Base-by-base conservation (phyloP, 1,140 invertebrate genomes). In the Diachasmimorpha longicaudata region DNA sequence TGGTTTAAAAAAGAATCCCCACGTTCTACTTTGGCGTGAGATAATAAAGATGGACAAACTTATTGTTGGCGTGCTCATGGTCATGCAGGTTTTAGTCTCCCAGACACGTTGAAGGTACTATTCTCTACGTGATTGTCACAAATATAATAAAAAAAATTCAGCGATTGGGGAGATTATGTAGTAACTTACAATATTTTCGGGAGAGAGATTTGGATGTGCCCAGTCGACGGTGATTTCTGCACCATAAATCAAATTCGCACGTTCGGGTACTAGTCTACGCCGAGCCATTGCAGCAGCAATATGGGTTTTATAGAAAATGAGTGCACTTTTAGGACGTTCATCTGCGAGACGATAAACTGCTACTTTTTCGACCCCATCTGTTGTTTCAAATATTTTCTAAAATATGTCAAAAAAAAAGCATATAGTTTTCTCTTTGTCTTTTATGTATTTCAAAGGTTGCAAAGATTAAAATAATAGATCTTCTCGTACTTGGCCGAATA, bases 261-360 rank as follows among this genome's bases (percentile, higher is more conserved):
- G 89, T 21, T 91, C 90, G 1, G 92, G 92, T 16, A 93, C 89
- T 46, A 95, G 85, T 80, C 92, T 91, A 74, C 93, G 85, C 73
- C 94, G 84, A 0, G 93, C 93, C 90, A 94, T 93, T 0, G 93
- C 93, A 0, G 94, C 94, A 23, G 90, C 89, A 79, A 92, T 84
- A 84, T 95, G 94, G 68, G 87, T 92, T 73, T 91, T 91, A 79
- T 93, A 95, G 71, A 93, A 93, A 1, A 94, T 91, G 77, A 95
- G 91, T 23, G 92, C 93, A 85, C 68, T 89, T 84, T 81, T 76
- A n/a, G 55, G 37, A 0, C 75, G 19, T 8, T 80, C 76, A 31
- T 81, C 77, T 0, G 70, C 4, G n/a, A 78, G 78, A 58, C 81
- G 81, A 75, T 84, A 88, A 39, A 88, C 79, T 0, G 80, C 76